Evolutionary conservation across 2,888 invertebrate genomes (phyloP).

Genomic region (Acrocera orbiculus): DNA sequence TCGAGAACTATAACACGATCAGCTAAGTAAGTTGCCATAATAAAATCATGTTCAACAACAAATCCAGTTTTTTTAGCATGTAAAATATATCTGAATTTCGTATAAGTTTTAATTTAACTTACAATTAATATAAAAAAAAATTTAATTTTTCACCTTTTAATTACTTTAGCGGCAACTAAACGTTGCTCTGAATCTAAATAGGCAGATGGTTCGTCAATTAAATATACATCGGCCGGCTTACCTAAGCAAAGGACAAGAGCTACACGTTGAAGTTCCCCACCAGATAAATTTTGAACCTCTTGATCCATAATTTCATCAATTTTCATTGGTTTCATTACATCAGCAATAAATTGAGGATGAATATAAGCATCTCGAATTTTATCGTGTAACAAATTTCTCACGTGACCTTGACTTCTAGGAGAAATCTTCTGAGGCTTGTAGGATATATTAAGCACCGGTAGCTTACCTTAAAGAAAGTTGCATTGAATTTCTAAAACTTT

Average conservation of each 20-base stretch:
- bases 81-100: conserved; percentile 59
- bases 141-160: conserved; percentile 53
- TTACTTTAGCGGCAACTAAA: conserved; percentile 97
- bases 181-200: conserved; percentile 99
- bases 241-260: conserved; percentile 92
- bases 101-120: too few relatives aligned
- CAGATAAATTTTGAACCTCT: conserved; percentile 95
- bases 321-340: conserved; percentile 95
- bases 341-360: conserved; percentile 95
- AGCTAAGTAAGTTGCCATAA: conserved; percentile 98
- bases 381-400: conserved; percentile 82
- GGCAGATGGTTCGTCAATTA: conserved; percentile 97
- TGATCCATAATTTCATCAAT: conserved; percentile 96
- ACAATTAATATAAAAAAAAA: too few relatives aligned
- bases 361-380: conserved; percentile 95
- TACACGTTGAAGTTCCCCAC: conserved; percentile 97
- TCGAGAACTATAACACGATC: conserved; percentile 98
- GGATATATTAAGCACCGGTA: conserved; percentile 86
- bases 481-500: too few relatives aligned
- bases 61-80: conserved; percentile 99
- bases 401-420: conserved; percentile 87
- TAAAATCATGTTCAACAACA: conserved; percentile 99
- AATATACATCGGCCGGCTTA: conserved; percentile 96
- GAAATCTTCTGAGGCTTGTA: conserved; percentile 99
- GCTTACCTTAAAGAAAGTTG: conserved; percentile 40